Percentiles rank a stretch among this genome's conserved stretches.
phyloP scores from a whole-genome alignment of 1,140 invertebrate species.

The Lethrus apterus region DNA sequence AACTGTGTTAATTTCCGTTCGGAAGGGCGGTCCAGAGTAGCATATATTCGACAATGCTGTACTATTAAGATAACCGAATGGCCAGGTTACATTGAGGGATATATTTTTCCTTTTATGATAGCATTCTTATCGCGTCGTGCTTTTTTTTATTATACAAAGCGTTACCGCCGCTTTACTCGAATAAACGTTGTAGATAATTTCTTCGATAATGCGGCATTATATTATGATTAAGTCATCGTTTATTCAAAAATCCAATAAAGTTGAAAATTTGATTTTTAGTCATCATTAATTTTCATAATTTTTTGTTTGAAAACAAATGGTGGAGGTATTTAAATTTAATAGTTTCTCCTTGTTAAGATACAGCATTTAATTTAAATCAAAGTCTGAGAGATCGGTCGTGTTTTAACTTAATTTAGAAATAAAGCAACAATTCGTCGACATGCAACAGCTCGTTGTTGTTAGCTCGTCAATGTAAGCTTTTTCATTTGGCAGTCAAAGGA shows the following conservation, averaged over 20 bases:
- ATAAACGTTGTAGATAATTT: too few species aligned
- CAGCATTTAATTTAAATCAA: too few species aligned
- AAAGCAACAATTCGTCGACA: background rate
- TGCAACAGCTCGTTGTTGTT: background rate
- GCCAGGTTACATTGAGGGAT: constrained; percentile 15
- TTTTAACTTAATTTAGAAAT: background rate
- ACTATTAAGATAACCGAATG: constrained; percentile 19
- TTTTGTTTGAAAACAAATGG: too few species aligned
- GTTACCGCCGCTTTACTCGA: too few species aligned
- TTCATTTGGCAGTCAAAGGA: background rate
- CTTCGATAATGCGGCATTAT: too few species aligned
- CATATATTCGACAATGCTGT: constrained; percentile 16
- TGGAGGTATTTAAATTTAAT: too few species aligned
- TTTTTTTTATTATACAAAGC: constrained; percentile 3
- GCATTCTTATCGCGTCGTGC: constrained; percentile 1
- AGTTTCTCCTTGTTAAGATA: too few species aligned
- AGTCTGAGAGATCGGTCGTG: background rate
- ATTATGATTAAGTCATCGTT: too few species aligned
- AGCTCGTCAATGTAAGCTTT: background rate
- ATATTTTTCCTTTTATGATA: constrained; percentile 6
- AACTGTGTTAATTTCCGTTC: constrained; percentile 20
- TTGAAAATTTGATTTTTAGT: too few species aligned
- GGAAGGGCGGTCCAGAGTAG: constrained; percentile 6
- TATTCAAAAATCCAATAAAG: too few species aligned
- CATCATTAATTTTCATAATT: too few species aligned